Base-by-base conservation (phyloP, 2,113 vertebrate species). In the Microcebus griseorufus region DNA sequence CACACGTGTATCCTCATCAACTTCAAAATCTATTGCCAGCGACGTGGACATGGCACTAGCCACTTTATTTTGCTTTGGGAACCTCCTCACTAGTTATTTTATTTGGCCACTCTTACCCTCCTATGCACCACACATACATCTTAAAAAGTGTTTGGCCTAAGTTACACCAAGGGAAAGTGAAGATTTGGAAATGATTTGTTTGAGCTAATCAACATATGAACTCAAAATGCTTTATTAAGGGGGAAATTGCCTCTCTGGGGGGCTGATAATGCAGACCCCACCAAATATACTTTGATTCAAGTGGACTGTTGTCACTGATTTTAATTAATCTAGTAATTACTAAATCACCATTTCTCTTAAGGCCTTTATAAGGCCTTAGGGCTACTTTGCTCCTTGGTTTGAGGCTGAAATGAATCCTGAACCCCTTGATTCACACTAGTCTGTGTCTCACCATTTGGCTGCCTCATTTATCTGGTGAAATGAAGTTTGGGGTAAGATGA, bases 401-500 rank as follows among this genome's bases (percentile, higher is more conserved):
- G 73, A 90, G 91, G 82, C 70, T 42, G 69, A 90, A 96, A 70
- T 75, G n/a, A 81, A 62, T 96, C 53, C 55, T 73, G 81, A 69
- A 69, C 86, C 88, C 79, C 90, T 84, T 64, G 2, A 1, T 92
- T 83, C 72, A 34, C 51, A 42, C 42, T 81, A 4, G 3, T 84
- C 65, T 92, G 62, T 88, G 51, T 95, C 73, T 95, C 88, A 84
- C 82, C 94, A 95, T 97, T 96, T 95, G 94, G 83, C 94, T 94
- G 82, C 91, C 93, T 94, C 93, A 89, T 97, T 96, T 93, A 96
- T 96, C 94, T 97, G 94, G 94, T 1, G 23, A 97, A 97, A 96
- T 67, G 75, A 97, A 96, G 70, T 83, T 97, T 97, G 91, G 88
- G 95, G 97, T 78, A 96, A 97, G 73, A 94, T 95, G 95, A 79